Evolutionary conservation across 2,113 vertebrate species (phyloP).

Genomic region (Salvelinus alpinus): DNA sequence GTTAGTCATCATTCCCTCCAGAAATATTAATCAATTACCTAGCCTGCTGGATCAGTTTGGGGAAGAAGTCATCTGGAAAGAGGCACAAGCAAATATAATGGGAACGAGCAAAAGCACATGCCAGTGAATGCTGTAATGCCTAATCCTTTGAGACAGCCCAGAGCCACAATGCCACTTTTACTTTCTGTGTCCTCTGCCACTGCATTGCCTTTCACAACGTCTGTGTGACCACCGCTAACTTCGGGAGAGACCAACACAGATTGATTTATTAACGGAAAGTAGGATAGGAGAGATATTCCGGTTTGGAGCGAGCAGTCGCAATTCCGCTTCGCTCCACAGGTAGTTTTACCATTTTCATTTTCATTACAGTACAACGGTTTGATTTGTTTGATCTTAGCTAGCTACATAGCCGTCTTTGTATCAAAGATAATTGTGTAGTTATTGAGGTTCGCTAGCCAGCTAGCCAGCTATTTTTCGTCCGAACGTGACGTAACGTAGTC

Average conservation of each 20-base stretch:
- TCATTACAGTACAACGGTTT: too few species aligned
- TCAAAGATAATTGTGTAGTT: too few species aligned
- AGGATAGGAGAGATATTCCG: constrained; percentile 36
- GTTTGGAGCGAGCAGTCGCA: too few species aligned
- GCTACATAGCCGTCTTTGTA: too few species aligned
- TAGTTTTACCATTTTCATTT: too few species aligned
- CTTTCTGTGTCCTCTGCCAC: constrained; percentile 71
- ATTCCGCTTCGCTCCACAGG: too few species aligned
- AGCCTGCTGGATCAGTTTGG: constrained; percentile 75
- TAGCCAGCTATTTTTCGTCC: too few species aligned
- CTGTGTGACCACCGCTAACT: constrained; percentile 69
- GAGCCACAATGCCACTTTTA: constrained; percentile 79
- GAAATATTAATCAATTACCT: constrained; percentile 83
- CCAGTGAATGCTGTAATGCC: constrained; percentile 76
- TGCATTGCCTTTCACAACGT: constrained; percentile 63
- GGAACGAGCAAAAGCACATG: constrained; percentile 72
- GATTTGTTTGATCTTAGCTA: too few species aligned
- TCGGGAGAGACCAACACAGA: constrained; percentile 52
- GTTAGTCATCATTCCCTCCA: constrained; percentile 81
- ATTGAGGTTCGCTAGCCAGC: too few species aligned
- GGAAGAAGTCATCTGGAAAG: constrained; percentile 81
- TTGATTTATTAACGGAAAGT: constrained; percentile 57
- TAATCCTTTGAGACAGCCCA: constrained; percentile 80
- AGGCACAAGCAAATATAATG: constrained; percentile 77
- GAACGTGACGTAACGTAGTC: too few species aligned